Percentiles rank a stretch among this genome's conserved stretches.
phyloP scores from a whole-genome alignment of 2,888 invertebrate genomes.

The Eubasilissa splendida region DNA sequence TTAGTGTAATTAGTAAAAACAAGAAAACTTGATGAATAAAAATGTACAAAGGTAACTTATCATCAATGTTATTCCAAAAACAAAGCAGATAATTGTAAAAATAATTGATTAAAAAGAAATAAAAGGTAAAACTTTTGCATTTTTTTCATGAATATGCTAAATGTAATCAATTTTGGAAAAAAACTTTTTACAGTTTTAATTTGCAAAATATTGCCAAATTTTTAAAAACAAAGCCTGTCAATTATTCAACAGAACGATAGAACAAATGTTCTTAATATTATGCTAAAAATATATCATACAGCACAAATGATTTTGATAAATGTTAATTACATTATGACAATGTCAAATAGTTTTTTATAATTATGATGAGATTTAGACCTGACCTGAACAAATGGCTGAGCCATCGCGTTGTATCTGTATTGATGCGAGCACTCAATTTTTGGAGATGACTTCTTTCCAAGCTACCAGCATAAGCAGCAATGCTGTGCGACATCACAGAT shows the following conservation, averaged over 20 bases:
- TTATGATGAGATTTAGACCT: slow-evolving; percentile 52
- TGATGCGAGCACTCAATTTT: slow-evolving; percentile 85
- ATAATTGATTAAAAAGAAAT: too few species aligned
- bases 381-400: slow-evolving; percentile 89
- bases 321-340: too few species aligned
- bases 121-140: too few species aligned
- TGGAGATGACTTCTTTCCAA: slow-evolving; percentile 85
- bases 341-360: too few species aligned
- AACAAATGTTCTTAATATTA: too few species aligned
- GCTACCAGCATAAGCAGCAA: slow-evolving; percentile 89
- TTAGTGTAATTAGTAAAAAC: not conserved
- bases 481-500: slow-evolving; percentile 85
- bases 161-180: too few species aligned
- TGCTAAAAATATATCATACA: not conserved
- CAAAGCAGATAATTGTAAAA: not conserved
- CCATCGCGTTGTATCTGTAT: slow-evolving; percentile 91
- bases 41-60: not conserved
- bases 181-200: too few species aligned
- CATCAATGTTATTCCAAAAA: not conserved
- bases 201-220: too few species aligned
- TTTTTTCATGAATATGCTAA: too few species aligned
- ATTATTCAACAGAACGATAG: too few species aligned
- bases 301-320: too few species aligned
- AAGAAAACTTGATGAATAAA: not conserved
- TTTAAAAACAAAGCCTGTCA: too few species aligned